phyloP scores from a whole-genome alignment of 2,113 vertebrate species.

The Muscicapa adusta region DNA sequence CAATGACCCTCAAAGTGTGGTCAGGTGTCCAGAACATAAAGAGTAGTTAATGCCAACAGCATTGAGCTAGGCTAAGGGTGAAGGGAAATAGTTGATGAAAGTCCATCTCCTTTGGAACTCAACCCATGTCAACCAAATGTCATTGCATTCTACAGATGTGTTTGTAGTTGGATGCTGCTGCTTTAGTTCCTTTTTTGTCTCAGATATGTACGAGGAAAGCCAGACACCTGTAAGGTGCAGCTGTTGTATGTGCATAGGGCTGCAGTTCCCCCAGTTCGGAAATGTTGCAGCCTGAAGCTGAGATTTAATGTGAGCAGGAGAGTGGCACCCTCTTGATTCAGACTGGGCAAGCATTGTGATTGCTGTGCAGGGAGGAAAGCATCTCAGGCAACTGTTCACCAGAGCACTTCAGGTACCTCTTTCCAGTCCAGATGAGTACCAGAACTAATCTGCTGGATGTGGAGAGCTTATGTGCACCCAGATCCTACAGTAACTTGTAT shows the following conservation, averaged over 20 bases:
- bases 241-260: background rate
- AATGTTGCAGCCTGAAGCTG: background rate
- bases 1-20: background rate
- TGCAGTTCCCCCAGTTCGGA: background rate
- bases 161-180: background rate
- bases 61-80: background rate
- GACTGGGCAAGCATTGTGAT: background rate
- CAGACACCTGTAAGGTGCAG: background rate
- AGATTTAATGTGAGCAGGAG: background rate
- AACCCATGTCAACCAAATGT: background rate
- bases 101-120: background rate
- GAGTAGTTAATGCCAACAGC: background rate
- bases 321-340: background rate
- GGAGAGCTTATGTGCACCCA: background rate
- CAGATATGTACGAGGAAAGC: rapidly evolving
- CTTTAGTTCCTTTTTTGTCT: background rate
- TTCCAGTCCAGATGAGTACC: background rate
- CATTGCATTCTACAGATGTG: background rate
- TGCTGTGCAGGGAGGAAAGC: background rate
- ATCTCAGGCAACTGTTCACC: background rate
- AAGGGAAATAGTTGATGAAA: background rate
- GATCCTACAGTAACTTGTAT: background rate
- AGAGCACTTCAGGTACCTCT: background rate
- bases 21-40: background rate
- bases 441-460: background rate